Conservation (phyloP, 1,140 invertebrate genomes). For the Asobara japonica region DNA sequence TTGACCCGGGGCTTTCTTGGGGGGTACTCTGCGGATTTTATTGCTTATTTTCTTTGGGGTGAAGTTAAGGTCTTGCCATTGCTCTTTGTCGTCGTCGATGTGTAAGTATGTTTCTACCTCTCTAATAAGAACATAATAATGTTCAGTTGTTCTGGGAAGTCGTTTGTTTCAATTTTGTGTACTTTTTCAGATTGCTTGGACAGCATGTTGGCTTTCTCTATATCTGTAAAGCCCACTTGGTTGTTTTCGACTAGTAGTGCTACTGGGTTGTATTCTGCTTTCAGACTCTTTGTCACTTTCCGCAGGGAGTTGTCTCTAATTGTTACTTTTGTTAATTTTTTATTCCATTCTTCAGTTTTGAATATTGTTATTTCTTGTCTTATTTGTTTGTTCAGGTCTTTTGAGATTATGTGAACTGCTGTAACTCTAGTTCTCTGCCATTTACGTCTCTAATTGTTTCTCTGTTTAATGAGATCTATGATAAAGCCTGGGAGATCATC, state of each 20-base stretch:
- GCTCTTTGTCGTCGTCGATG: neutral
- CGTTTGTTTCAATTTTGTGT: conserved; percentile 13
- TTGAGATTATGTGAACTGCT: neutral
- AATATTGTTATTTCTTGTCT: conserved; percentile 29
- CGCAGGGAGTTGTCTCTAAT: conserved; percentile 35
- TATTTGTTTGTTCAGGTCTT: conserved; percentile 23
- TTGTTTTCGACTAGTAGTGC: conserved; percentile 15
- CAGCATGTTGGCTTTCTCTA: conserved; percentile 28
- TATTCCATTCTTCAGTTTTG: conserved; percentile 30
- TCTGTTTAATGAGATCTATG: conserved; percentile 21
- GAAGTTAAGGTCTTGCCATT: neutral
- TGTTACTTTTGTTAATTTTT: conserved; percentile 34
- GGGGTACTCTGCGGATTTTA: conserved; percentile 35
- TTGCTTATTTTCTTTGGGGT: conserved; percentile 28
- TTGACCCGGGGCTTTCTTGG: conserved; percentile 48
- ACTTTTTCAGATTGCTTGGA: conserved; percentile 28
- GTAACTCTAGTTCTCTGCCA: conserved; percentile 21
- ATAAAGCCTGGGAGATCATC: conserved; percentile 26
- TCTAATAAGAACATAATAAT: too few relatives aligned
- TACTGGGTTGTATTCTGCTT: conserved; percentile 24
- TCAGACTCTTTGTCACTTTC: conserved; percentile 36
- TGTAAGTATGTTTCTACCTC: neutral
- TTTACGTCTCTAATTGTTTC: conserved; percentile 32
- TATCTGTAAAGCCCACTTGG: conserved; percentile 1
- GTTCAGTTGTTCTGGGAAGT: conserved; percentile 19